Conservation (phyloP, 2,113 vertebrate genomes). For the Myrmecobius fasciatus region DNA sequence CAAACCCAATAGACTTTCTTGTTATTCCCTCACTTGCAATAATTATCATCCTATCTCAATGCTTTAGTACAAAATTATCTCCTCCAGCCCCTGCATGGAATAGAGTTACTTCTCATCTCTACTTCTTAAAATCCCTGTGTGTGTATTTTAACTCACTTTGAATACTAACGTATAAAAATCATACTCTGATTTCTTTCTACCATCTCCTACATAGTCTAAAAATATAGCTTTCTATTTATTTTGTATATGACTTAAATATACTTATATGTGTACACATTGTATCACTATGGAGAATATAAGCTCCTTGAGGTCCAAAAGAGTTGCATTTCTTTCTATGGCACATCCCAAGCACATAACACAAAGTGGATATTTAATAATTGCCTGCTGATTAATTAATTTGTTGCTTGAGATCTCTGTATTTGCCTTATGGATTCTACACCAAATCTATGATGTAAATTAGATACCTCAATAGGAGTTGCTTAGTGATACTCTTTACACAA, state of each 20-base stretch:
- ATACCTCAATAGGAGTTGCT: background rate
- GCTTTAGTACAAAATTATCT: background rate
- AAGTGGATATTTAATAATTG: background rate
- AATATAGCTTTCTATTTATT: background rate
- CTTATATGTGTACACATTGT: background rate
- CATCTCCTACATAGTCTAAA: rapidly evolving
- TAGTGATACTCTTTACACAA: background rate
- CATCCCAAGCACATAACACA: background rate
- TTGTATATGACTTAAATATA: background rate
- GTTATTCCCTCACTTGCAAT: background rate
- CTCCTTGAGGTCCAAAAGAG: background rate
- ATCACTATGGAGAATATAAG: background rate
- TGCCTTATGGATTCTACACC: background rate
- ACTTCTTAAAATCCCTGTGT: no score
- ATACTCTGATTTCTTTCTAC: background rate
- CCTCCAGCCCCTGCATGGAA: background rate
- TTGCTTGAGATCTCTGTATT: background rate
- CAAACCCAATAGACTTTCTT: background rate
- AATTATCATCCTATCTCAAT: background rate
- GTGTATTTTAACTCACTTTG: background rate
- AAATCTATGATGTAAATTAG: background rate
- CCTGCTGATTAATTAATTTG: background rate
- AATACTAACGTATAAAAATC: background rate
- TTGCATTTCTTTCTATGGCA: background rate
- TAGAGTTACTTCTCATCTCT: background rate